A percentile compares a stretch with the other conserved stretches of the same genome.
These are phyloP conservation scores for Spisula solida DNA, from an alignment of 2,888 invertebrate genomes.

Conservation along the genomic window DNA sequence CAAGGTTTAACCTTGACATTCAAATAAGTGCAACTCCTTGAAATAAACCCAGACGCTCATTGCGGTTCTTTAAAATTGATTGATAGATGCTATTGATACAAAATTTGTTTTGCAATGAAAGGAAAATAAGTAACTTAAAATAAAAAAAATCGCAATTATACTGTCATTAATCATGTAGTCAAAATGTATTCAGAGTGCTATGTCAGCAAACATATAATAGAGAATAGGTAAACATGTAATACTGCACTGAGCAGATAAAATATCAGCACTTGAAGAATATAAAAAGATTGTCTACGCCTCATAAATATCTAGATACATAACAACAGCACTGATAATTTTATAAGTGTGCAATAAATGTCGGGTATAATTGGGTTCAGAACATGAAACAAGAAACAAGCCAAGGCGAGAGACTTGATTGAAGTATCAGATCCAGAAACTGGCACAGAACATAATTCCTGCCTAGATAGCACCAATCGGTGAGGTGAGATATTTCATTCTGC, in stretches of 20 bases:
- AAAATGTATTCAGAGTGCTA: neutral
- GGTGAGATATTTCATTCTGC: neutral
- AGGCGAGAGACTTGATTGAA: conserved; percentile 8
- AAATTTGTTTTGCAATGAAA: too few relatives aligned
- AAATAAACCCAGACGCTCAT: too few relatives aligned
- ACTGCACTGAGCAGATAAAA: neutral
- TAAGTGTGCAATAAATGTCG: conserved; percentile 11
- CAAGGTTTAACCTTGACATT: too few relatives aligned
- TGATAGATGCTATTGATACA: too few relatives aligned
- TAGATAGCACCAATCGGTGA: neutral
- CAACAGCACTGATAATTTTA: neutral
- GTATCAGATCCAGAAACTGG: conserved; percentile 4
- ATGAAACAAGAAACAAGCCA: conserved; percentile 14
- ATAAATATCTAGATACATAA: neutral
- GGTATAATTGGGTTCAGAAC: neutral
- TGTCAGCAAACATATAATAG: neutral
- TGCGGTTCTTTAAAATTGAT: too few relatives aligned
- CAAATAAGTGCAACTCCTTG: too few relatives aligned
- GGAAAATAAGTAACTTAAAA: too few relatives aligned
- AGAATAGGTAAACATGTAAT: neutral
- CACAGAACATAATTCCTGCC: conserved; percentile 12
- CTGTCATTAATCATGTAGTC: too few relatives aligned
- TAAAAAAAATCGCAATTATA: too few relatives aligned
- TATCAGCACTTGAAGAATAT: neutral
- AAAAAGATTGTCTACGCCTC: neutral